Base-by-base conservation (phyloP, 2,888 invertebrate genomes). In the Drepanosiphum platanoidis region DNA sequence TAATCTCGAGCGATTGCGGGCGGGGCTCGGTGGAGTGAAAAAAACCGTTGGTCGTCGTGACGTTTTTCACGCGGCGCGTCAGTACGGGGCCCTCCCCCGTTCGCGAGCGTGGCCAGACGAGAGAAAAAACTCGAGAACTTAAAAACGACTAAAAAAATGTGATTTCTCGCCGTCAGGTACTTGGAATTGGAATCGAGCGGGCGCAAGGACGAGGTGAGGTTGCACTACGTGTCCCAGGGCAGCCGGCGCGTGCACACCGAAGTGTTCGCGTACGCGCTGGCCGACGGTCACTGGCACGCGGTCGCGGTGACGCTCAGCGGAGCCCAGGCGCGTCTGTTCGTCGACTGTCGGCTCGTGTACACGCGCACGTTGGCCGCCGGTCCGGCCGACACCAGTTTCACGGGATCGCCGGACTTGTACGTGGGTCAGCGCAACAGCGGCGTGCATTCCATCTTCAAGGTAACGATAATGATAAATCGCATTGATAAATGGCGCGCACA, bases 121-220 rank as follows among this genome's bases (percentile, higher is more conserved):
- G n/a, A n/a, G n/a, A n/a, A n/a, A n/a, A n/a, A n/a, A n/a, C n/a
- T 9, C 13, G 46, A 15, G 18, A 46, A 46, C 15, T 15, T 46
- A 42, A 3, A 9, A 13, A 42, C 3, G 4, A 42, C 1, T 5
- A 9, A 42, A 8, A 42, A 42, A 42, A 42, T 11, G 42, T 42
- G 13, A 42, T 42, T 13, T 8, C 8, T 42, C 13, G 42, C 7
- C 42, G n/a, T 9, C 22, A 95, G 96, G 92, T 95, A 95, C 92
- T 92, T 96, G 92, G 96, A 97, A 92, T 92, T 97, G 91, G 96
- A 96, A 92, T 96, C 96, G 90, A 95, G 95, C 91, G 96, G 96
- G 88, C 93, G 95, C 87, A 94, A 94, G 89, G 94, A 96, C 90
- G 96, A 96, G 91, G 93, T 96, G 89, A 93, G 96, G 88, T 92